Base-by-base conservation (phyloP, 2,113 vertebrate species). In the Tetrao urogallus region DNA sequence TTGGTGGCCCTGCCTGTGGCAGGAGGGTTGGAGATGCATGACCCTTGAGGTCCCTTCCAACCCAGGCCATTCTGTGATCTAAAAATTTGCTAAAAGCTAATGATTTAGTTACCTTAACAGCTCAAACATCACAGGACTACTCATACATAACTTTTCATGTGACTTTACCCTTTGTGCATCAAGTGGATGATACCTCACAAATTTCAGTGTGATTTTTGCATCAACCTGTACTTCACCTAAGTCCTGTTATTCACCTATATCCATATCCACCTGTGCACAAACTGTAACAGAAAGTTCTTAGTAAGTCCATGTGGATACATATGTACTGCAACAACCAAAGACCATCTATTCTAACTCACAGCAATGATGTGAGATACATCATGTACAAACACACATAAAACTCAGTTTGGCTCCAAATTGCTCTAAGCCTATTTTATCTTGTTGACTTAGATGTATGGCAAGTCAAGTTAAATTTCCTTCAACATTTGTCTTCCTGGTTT, bases 121-220 rank as follows among this genome's bases (percentile, higher is more conserved):
- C 91, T 87, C 82, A 94, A 78, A 90, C 61, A 70, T 65, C 86
- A 88, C 6, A 13, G 69, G 73, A 91, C 70, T 42, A 32, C 32
- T 88, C 87, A 73, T 58, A 77, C 10, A 36, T 61, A 81, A 52
- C 52, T 92, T 60, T 78, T 32, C 86, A 82, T 34, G 45, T 86
- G 86, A 90, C 43, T 74, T 18, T 65, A 32, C 12, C 66, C 80
- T 86, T 86, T 82, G 88, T 93, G 61, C 10, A 77, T 47, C 86
- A 56, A 80, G 38, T 34, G 32, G 65, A 72, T 2, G 13, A 28
- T 56, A 30, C 30, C 74, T 43, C 72, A 67, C 25, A 27, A 93
- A 95, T 78, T 94, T 79, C 88, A 43, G 2, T 30, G 85, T 43
- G 56, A 71, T 60, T 87, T 85, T 38, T 67, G 34, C 57, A 92